Evolutionary conservation across 1,140 invertebrate species (phyloP).

Genomic region (Pygmarrhopalites habei): DNA sequence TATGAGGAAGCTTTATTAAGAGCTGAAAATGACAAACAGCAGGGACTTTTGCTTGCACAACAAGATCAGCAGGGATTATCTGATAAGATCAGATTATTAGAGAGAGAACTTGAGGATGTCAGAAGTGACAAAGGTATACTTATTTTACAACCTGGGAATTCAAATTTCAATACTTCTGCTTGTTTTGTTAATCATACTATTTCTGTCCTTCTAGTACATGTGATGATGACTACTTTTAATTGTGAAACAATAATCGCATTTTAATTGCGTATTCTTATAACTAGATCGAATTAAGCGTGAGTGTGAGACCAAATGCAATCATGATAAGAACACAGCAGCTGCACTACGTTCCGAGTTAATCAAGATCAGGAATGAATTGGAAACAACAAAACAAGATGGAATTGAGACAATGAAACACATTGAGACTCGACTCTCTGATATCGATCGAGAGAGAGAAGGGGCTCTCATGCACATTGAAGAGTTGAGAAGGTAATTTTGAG

Average conservation of each 20-base stretch:
- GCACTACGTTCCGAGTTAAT: constrained; percentile 34
- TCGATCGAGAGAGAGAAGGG: constrained; percentile 57
- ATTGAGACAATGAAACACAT: constrained; percentile 33
- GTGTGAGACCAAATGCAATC: constrained; percentile 37
- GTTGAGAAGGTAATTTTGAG: too few relatives aligned
- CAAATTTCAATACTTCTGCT: too few relatives aligned
- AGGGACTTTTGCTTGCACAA: constrained; percentile 75
- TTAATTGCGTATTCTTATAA: too few relatives aligned
- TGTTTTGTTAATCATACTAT: too few relatives aligned
- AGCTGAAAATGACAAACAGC: constrained; percentile 81
- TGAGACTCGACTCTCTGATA: constrained; percentile 28
- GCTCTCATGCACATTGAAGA: constrained; percentile 62
- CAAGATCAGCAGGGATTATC: constrained; percentile 74
- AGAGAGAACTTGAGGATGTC: constrained; percentile 56
- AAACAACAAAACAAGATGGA: constrained; percentile 36
- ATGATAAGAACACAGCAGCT: constrained; percentile 34
- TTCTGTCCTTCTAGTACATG: too few relatives aligned
- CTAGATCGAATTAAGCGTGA: constrained; percentile 37
- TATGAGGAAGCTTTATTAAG: constrained; percentile 73
- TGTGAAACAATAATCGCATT: too few relatives aligned
- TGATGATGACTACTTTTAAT: too few relatives aligned
- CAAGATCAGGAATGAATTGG: constrained; percentile 36
- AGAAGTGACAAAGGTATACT: constrained; percentile 36
- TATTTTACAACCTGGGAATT: too few relatives aligned
- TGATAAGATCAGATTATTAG: constrained; percentile 62